Conservation (phyloP, 2,888 invertebrate genomes). For the Acheta domesticus region DNA sequence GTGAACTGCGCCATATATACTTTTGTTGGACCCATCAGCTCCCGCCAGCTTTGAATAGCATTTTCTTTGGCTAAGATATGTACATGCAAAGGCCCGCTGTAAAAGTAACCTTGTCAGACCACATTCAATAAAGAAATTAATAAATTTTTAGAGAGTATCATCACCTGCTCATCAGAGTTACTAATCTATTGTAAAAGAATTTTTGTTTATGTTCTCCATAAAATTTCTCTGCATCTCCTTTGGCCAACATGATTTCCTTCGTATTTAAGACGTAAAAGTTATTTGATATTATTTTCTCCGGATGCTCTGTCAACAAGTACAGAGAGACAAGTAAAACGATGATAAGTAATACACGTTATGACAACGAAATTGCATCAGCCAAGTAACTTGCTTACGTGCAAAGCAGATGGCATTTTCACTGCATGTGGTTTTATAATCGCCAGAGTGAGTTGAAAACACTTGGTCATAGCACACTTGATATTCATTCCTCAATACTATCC, state of each 20-base stretch:
- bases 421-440: constrained; percentile 86
- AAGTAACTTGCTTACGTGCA: constrained; percentile 49
- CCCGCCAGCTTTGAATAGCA: constrained; percentile 77
- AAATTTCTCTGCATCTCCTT: constrained; percentile 65
- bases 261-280: constrained; percentile 72
- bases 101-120: constrained; percentile 41
- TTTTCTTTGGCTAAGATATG: constrained; percentile 73
- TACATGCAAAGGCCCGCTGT: constrained; percentile 78
- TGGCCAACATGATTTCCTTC: constrained; percentile 60
- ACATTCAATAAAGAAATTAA: not conserved
- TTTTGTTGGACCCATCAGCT: constrained; percentile 86
- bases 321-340: constrained; percentile 22
- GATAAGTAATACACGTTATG: constrained; percentile 32
- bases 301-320: constrained; percentile 54
- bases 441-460: constrained; percentile 63
- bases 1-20: constrained; percentile 74
- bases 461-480: not conserved
- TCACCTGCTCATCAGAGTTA: constrained; percentile 79
- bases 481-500: too few relatives aligned
- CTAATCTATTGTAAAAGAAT: constrained; percentile 78
- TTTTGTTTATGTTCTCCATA: constrained; percentile 78
- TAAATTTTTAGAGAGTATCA: constrained; percentile 27
- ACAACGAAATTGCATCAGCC: constrained; percentile 28
- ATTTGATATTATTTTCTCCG: constrained; percentile 59
- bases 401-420: constrained; percentile 68